Evolutionary conservation across 2,113 vertebrate genomes (phyloP).

Genomic region (Phylloscopus trochilus): DNA sequence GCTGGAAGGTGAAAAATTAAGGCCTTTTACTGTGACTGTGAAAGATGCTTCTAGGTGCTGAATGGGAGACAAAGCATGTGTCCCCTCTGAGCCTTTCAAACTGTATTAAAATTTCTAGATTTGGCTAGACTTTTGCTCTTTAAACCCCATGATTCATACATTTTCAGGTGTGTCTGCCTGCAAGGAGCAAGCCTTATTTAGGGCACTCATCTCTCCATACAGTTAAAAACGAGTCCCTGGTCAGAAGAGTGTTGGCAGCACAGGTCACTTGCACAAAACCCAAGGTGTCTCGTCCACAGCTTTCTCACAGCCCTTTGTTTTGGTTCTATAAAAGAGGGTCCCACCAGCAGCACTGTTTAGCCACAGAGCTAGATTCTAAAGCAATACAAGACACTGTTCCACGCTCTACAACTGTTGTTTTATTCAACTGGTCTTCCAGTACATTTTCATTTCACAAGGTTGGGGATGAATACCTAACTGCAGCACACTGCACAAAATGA

Average conservation of each 20-base stretch:
- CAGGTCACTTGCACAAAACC: not conserved
- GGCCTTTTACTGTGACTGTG: not conserved
- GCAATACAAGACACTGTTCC: not conserved
- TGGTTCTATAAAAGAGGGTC: not conserved
- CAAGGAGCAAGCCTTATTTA: not conserved
- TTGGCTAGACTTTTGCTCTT: not conserved
- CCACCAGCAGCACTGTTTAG: not conserved
- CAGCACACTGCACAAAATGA: not conserved
- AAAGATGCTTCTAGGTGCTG: not conserved
- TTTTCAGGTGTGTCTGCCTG: not conserved
- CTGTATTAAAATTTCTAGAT: not conserved
- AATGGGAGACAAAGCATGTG: not conserved
- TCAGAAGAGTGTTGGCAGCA: not conserved
- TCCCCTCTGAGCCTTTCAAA: not conserved
- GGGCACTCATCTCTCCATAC: rapidly evolving
- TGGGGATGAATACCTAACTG: not conserved
- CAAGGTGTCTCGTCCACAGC: not conserved
- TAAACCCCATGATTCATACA: not conserved
- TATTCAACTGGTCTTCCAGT: not conserved
- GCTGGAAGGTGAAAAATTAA: not conserved
- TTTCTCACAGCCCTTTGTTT: not conserved
- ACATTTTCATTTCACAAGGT: not conserved
- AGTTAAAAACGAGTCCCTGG: not conserved
- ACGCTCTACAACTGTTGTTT: not conserved
- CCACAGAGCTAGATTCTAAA: not conserved